Base-by-base conservation (phyloP, 2,797 vertebrate species). In the Tenualosa ilisha region DNA sequence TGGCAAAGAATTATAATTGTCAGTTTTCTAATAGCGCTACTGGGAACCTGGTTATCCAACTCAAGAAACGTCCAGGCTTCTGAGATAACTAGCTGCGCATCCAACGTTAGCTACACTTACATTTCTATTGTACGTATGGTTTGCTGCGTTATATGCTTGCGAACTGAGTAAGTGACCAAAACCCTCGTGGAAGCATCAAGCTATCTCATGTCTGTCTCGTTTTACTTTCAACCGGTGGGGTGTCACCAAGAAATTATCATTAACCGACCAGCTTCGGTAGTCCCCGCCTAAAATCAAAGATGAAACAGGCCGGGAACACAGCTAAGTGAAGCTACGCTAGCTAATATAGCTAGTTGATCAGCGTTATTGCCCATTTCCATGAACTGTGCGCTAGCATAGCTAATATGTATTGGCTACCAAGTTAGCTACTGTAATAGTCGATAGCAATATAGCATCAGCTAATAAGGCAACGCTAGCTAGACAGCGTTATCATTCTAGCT, bases 291-390 rank as follows among this genome's bases (percentile, higher is more conserved):
- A 86, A 84, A 86, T 85, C n/a, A 82, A 84, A 86, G 75, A 24
- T 81, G 31, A 83, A 85, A 84, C 46, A 84, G 86, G 87, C 84
- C 84, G 61, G 84, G 83, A 79, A 86, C 81, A 79, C 72, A 43
- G 24, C 54, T 63, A 54, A 61, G 63, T 84, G 82, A 79, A 79
- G 72, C 40, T 56, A 56, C 54, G 54, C 54, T 46, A 68, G 81
- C 59, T 40, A 65, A 83, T 84, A 87, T 85, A 89, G 87, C 89
- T 2, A 79, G 24, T 3, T 90, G 91, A 93, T 88, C 37, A 79
- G 72, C 20, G 90, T 92, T 93, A 94, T 93, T 89, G 92, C 87
- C 83, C 86, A 87, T 88, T 91, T 86, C 92, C 90, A 84, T 85
- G 37, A 22, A 79, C 37, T 40, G 20, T 79, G 20, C 17, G 72